A percentile compares a stretch with the other conserved stretches of the same genome.
Evolutionary conservation across 1,140 invertebrate genomes (phyloP).

Genomic region (Drosophila micromelanica): DNA sequence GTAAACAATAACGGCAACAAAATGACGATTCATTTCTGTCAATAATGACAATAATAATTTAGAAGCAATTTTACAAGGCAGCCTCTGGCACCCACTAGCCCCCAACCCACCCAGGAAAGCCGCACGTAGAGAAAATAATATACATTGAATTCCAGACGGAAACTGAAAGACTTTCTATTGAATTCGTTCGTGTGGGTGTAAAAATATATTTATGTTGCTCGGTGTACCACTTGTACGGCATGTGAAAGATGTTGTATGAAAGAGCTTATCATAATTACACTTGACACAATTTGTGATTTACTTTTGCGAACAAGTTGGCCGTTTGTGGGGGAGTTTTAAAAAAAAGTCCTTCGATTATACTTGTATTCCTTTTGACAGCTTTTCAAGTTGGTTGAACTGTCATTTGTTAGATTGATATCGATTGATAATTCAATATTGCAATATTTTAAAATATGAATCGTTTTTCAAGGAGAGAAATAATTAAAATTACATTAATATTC

Average conservation of each 20-base stretch:
- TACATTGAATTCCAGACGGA: conserved; percentile 48
- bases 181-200: neutral
- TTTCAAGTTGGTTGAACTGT: neutral
- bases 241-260: conserved; percentile 1
- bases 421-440: neutral
- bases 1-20: conserved; percentile 76
- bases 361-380: conserved; percentile 15
- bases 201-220: conserved; percentile 24
- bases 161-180: conserved; percentile 19
- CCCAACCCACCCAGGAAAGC: neutral
- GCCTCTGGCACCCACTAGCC: conserved; percentile 5
- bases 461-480: neutral
- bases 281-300: conserved; percentile 45
- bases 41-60: conserved; percentile 84
- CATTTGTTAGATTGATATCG: neutral
- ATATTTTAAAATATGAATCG: neutral
- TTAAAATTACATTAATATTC: too few species aligned
- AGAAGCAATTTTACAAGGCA: conserved; percentile 68
- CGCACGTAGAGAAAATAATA: conserved; percentile 61
- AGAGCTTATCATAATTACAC: conserved; percentile 43
- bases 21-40: conserved; percentile 79
- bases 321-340: neutral
- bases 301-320: conserved; percentile 7
- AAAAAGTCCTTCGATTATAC: neutral
- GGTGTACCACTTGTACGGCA: conserved; percentile 27